Conservation (phyloP, 1,140 invertebrate species). For the Halictus rubicundus region DNA sequence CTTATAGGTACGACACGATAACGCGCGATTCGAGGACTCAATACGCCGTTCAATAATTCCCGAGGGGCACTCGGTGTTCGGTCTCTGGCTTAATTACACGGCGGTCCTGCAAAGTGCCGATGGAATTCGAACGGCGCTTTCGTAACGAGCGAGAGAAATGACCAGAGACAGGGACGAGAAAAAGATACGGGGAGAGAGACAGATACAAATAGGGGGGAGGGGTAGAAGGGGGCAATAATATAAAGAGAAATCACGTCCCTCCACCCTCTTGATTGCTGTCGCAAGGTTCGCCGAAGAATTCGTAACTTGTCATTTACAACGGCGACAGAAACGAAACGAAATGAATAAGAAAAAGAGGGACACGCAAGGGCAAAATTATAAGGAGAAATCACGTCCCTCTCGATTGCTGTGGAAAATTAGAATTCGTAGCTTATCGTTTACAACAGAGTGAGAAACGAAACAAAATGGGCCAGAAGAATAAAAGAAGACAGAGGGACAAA, state of each 20-base stretch:
- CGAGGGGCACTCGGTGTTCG: conserved; percentile 1
- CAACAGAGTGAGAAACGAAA: too few relatives aligned
- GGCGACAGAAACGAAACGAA: too few relatives aligned
- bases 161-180: background rate
- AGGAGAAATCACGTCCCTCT: too few relatives aligned
- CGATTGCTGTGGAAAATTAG: too few relatives aligned
- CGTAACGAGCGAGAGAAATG: background rate
- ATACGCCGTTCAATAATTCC: conserved; percentile 47
- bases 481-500: too few relatives aligned
- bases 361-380: too few relatives aligned
- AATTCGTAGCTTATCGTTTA: too few relatives aligned
- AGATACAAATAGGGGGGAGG: background rate
- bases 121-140: conserved; percentile 35
- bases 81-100: conserved; percentile 22
- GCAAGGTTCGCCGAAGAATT: conserved; percentile 33
- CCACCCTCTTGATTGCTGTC: background rate
- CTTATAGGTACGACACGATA: conserved; percentile 47
- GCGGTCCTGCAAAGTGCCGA: background rate
- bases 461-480: too few relatives aligned
- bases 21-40: conserved; percentile 64
- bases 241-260: background rate
- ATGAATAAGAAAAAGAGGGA: too few relatives aligned
- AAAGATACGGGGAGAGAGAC: background rate
- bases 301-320: conserved; percentile 26
- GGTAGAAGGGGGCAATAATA: background rate